These are phyloP conservation scores for Meandrusa payeni DNA, from an alignment of 2,888 invertebrate genomes.

Conservation along the genomic window DNA sequence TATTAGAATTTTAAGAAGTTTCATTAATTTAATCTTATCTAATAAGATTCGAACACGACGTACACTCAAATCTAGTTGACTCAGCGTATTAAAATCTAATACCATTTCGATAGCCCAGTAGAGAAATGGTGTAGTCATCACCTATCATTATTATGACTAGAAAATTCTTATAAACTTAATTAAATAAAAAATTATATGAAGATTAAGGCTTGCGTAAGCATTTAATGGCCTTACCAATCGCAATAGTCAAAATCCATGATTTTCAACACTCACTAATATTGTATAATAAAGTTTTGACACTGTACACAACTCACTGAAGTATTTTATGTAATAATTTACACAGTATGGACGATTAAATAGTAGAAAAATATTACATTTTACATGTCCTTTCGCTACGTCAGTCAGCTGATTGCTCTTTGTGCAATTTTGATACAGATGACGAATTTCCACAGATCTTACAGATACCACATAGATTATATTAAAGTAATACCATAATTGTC, in stretches of 20 bases:
- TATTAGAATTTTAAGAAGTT: too few species aligned
- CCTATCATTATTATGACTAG: background rate
- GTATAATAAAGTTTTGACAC: constrained; percentile 18
- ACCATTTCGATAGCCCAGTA: too few species aligned
- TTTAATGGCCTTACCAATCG: constrained; percentile 28
- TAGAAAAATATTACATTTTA: constrained; percentile 58
- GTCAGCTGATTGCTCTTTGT: constrained; percentile 69
- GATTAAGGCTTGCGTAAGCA: constrained; percentile 23
- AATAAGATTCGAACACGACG: background rate
- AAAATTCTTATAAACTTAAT: constrained; percentile 17
- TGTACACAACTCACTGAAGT: constrained; percentile 27
- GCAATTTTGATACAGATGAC: constrained; percentile 14
- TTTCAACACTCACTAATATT: constrained; percentile 15
- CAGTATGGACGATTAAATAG: constrained; percentile 55
- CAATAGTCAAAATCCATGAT: constrained; percentile 27
- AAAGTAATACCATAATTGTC: too few species aligned
- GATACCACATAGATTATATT: too few species aligned
- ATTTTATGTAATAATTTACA: constrained; percentile 75
- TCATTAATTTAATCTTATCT: background rate
- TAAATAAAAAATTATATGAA: constrained; percentile 19
- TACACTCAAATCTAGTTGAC: constrained; percentile 1
- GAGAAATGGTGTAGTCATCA: too few species aligned
- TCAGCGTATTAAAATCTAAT: background rate
- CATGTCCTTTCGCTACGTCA: constrained; percentile 56
- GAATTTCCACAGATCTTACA: background rate